Evolutionary conservation across 2,888 invertebrate genomes (phyloP).

Genomic region (Synanthedon formicaeformis): DNA sequence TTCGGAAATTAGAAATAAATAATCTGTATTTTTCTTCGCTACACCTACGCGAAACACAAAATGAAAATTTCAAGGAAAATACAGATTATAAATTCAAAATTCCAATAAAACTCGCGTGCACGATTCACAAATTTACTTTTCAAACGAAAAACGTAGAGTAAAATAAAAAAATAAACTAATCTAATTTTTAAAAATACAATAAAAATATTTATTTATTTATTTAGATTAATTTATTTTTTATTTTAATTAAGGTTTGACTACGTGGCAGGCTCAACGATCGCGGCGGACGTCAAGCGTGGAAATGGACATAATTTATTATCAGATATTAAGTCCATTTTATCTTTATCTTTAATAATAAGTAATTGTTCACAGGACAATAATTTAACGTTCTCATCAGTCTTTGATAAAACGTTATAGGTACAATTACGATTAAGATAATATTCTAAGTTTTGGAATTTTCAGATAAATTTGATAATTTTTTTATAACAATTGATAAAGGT

Average conservation of each 20-base stretch:
- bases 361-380: constrained; percentile 1
- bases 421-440: neutral
- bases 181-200: no score
- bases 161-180: no score
- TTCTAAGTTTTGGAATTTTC: no score
- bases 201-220: neutral
- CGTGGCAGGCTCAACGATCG: neutral
- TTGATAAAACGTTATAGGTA: neutral
- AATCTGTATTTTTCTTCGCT: neutral
- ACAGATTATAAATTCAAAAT: neutral
- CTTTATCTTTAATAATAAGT: constrained; percentile 9
- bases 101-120: neutral
- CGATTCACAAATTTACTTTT: no score
- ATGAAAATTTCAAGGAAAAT: neutral
- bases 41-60: neutral
- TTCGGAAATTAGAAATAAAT: constrained; percentile 5
- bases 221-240: neutral
- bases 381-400: neutral
- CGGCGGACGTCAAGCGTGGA: constrained; percentile 33
- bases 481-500: no score
- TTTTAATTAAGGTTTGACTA: neutral
- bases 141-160: no score
- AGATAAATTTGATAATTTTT: no score
- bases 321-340: constrained; percentile 36
- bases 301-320: constrained; percentile 39